Conservation (phyloP, 53 echinoderm and acorn worm species). For the Crossaster papposus region DNA sequence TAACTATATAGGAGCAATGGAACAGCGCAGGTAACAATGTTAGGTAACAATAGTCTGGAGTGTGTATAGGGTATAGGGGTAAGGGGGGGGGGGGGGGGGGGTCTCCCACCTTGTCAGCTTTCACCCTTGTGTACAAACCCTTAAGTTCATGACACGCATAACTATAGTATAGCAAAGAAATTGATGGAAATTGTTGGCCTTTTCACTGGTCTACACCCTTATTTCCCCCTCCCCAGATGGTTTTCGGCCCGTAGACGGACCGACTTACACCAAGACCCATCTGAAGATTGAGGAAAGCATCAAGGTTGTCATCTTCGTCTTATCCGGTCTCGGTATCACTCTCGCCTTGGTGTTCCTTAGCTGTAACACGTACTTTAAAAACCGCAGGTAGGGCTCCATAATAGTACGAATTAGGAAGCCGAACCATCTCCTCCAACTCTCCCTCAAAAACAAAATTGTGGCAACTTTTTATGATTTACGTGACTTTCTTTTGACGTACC, state of each 20-base stretch:
- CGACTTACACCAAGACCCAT: slow-evolving; percentile 36
- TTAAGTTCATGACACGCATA: too few species aligned
- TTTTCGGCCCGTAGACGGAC: slow-evolving; percentile 64
- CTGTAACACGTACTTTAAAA: slow-evolving; percentile 55
- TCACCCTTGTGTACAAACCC: too few species aligned
- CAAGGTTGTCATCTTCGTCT: slow-evolving; percentile 55
- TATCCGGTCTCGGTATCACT: slow-evolving; percentile 55
- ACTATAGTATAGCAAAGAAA: neutral
- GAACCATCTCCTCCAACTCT: neutral
- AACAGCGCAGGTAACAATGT: too few species aligned
- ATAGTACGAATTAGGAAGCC: neutral
- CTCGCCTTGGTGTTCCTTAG: slow-evolving; percentile 55
- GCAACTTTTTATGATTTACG: too few species aligned
- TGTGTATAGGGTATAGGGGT: too few species aligned
- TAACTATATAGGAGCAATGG: too few species aligned
- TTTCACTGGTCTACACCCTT: neutral
- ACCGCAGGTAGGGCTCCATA: slow-evolving; percentile 43
- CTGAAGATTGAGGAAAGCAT: slow-evolving; percentile 29
- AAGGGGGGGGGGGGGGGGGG: too few species aligned
- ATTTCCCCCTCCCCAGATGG: slow-evolving; percentile 2
- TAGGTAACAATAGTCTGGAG: too few species aligned
- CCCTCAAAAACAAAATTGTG: too few species aligned
- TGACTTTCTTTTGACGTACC: too few species aligned
- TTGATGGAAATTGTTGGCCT: too few species aligned
- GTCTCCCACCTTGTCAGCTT: too few species aligned